phyloP scores from a whole-genome alignment of 2,797 vertebrate genomes.

The Pseudopleuronectes americanus region DNA sequence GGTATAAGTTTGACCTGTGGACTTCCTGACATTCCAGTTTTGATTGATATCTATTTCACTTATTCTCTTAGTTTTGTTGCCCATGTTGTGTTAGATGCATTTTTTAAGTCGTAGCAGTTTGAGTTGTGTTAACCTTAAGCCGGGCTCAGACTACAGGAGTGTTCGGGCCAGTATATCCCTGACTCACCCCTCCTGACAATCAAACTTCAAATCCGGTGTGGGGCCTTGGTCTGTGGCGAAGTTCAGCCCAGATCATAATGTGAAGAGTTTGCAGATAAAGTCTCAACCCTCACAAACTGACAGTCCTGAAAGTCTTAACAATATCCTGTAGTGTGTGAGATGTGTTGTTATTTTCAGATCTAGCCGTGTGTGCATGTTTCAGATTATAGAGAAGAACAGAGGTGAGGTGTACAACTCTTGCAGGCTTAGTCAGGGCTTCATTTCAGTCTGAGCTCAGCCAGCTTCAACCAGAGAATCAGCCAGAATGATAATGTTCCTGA shows the following conservation, averaged over 20 bases:
- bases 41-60: not conserved
- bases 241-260: not conserved
- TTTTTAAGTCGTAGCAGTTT: not conserved
- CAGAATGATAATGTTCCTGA: not conserved
- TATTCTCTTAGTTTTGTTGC: not conserved
- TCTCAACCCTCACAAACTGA: not conserved
- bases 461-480: slow-evolving; percentile 1
- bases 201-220: not conserved
- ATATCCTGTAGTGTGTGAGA: not conserved
- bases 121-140: not conserved
- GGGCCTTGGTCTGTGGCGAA: not conserved
- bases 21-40: too few species aligned
- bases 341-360: not conserved
- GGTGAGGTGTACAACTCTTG: not conserved
- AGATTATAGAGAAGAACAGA: not conserved
- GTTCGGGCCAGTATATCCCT: not conserved
- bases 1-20: not conserved
- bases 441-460: not conserved
- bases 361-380: not conserved
- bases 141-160: not conserved
- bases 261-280: not conserved
- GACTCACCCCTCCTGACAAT: too few species aligned
- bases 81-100: not conserved
- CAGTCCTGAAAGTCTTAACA: not conserved
- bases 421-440: not conserved